A percentile compares a stretch with the other conserved stretches of the same genome.
These are phyloP conservation scores for Lottia scabra DNA, from an alignment of 2,888 invertebrate genomes.

Conservation along the genomic window DNA sequence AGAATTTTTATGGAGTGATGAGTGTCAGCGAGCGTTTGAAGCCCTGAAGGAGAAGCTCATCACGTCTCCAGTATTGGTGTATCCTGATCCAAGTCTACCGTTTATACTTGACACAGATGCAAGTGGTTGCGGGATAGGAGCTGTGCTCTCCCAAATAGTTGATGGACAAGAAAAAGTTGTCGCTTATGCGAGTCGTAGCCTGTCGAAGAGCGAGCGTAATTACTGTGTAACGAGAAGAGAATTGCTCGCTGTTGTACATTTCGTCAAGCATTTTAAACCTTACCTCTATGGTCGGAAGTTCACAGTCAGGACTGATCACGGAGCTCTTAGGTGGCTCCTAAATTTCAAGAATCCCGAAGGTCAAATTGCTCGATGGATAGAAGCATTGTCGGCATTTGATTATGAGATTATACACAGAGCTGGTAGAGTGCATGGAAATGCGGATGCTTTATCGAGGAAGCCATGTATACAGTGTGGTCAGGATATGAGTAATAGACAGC, in stretches of 20 bases:
- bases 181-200: constrained; percentile 22
- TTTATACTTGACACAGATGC: constrained; percentile 39
- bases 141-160: constrained; percentile 25
- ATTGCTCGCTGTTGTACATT: constrained; percentile 25
- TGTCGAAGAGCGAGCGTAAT: constrained; percentile 20
- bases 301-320: constrained; percentile 33
- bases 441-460: constrained; percentile 24
- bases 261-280: constrained; percentile 25
- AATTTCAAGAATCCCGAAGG: too few relatives aligned
- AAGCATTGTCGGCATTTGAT: constrained; percentile 22
- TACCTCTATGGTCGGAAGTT: constrained; percentile 32
- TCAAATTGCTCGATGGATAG: constrained; percentile 28
- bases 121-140: constrained; percentile 28
- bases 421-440: constrained; percentile 27
- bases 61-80: constrained; percentile 25
- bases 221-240: constrained; percentile 32
- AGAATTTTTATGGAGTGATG: constrained; percentile 19
- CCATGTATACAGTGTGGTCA: constrained; percentile 13
- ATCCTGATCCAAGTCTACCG: constrained; percentile 18
- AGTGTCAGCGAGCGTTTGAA: constrained; percentile 20
- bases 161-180: constrained; percentile 31
- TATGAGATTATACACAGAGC: constrained; percentile 24
- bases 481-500: background rate
- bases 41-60: constrained; percentile 26
- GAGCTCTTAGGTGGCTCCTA: constrained; percentile 30